These are phyloP conservation scores for Volucella bombylans DNA, from an alignment of 2,888 invertebrate genomes.

Conservation along the genomic window DNA sequence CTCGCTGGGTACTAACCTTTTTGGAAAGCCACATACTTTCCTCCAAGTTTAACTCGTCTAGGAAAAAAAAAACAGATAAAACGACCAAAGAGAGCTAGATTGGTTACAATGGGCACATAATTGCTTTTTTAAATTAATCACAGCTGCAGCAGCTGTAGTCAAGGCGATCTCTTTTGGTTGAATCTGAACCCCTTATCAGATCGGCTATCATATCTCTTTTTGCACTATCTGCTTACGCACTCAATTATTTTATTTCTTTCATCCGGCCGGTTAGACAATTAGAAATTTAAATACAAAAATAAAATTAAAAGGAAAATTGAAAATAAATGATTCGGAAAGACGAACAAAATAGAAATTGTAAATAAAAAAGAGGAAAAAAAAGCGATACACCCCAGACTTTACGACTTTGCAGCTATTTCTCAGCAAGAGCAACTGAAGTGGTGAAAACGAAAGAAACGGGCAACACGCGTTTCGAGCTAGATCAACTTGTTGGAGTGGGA, in stretches of 20 bases:
- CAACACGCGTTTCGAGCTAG: background rate
- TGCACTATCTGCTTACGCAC: conserved; percentile 4
- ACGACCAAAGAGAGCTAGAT: conserved; percentile 41
- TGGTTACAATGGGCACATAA: conserved; percentile 21
- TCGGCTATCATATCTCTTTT: conserved; percentile 41
- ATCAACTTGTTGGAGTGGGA: conserved; percentile 25
- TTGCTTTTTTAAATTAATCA: conserved; percentile 7
- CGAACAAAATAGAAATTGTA: background rate
- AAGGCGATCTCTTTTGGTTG: conserved; percentile 22
- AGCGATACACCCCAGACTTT: background rate
- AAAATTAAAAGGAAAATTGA: conserved; percentile 10
- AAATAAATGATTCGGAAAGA: conserved; percentile 5
- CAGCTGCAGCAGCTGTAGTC: conserved; percentile 7
- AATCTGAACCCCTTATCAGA: conserved; percentile 44
- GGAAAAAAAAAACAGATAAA: background rate
- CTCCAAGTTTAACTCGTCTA: conserved; percentile 16
- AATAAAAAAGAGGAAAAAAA: background rate
- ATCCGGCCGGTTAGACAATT: conserved; percentile 9
- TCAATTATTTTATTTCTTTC: background rate
- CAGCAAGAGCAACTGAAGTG: conserved; percentile 22
- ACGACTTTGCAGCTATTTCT: conserved; percentile 2
- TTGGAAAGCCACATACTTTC: conserved; percentile 51
- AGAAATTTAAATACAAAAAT: background rate
- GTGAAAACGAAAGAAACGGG: background rate
- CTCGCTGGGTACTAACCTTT: conserved; percentile 44